Evolutionary conservation across 2,797 vertebrate genomes (phyloP).

Genomic region (Cygnus olor): DNA sequence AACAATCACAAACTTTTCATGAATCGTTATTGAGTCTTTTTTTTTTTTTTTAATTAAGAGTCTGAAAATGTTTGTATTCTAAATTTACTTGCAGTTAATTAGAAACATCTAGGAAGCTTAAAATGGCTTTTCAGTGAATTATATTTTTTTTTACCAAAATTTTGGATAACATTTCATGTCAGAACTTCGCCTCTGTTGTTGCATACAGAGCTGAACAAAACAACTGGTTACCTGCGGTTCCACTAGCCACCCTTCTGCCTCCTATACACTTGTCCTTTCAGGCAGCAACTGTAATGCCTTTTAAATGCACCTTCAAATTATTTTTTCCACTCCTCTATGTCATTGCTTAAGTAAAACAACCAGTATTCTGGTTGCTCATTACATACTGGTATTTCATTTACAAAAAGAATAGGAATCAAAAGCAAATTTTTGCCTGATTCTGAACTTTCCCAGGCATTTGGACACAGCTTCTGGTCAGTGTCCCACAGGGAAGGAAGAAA

Average conservation of each 20-base stretch:
- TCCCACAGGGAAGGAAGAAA: background rate
- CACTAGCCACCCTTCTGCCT: background rate
- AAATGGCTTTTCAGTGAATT: background rate
- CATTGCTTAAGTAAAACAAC: background rate
- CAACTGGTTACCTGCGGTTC: background rate
- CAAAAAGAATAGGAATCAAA: background rate
- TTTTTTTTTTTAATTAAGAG: background rate
- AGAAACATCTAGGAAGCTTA: background rate
- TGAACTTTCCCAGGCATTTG: background rate
- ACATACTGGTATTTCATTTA: background rate
- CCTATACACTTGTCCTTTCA: background rate
- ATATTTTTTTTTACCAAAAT: background rate
- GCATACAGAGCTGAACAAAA: background rate
- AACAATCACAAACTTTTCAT: slow-evolving; percentile 18
- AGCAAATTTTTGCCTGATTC: background rate
- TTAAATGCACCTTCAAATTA: background rate
- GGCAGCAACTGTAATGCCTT: background rate
- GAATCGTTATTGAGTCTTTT: background rate
- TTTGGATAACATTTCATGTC: background rate
- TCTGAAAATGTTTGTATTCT: background rate
- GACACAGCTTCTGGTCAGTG: background rate
- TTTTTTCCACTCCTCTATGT: background rate
- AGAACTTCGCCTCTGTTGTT: background rate
- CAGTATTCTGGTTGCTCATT: background rate
- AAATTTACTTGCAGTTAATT: background rate